These are phyloP conservation scores for Belonocnema kinseyi DNA, from an alignment of 1,140 invertebrate genomes.

Conservation along the genomic window DNA sequence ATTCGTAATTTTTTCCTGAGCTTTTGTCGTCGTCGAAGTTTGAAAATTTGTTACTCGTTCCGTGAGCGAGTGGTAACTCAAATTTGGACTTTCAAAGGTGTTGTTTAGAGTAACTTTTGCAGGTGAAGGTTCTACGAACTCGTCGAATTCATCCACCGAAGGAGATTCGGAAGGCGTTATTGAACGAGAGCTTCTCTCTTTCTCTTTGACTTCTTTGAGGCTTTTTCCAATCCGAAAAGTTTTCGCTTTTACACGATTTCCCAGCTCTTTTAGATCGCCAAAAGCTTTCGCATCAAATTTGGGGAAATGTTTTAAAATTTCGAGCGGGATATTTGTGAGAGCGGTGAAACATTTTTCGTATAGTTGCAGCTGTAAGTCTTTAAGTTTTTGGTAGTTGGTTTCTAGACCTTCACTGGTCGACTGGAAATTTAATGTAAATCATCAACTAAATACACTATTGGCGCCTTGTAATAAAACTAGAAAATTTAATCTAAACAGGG, in stretches of 20 bases:
- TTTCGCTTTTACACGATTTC: slow-evolving; percentile 66
- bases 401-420: slow-evolving; percentile 54
- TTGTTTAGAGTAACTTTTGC: neutral
- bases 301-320: slow-evolving; percentile 64
- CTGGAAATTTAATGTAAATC: slow-evolving; percentile 51
- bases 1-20: neutral
- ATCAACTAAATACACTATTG: neutral
- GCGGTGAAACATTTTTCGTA: slow-evolving; percentile 61
- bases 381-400: slow-evolving; percentile 50
- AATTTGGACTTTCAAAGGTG: slow-evolving; percentile 23
- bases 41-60: slow-evolving; percentile 13
- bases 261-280: slow-evolving; percentile 59
- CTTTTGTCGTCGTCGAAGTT: neutral
- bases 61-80: neutral
- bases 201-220: slow-evolving; percentile 32
- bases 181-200: slow-evolving; percentile 12
- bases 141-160: slow-evolving; percentile 33
- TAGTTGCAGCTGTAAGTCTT: slow-evolving; percentile 63
- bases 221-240: slow-evolving; percentile 56
- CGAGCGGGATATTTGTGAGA: slow-evolving; percentile 62
- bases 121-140: slow-evolving; percentile 34
- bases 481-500: too few relatives aligned
- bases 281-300: slow-evolving; percentile 60
- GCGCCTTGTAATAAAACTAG: too few relatives aligned
- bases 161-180: slow-evolving; percentile 19